Evolutionary conservation across 2,888 invertebrate species (phyloP), one percentile per base, ranked within the genome.

Genomic region (Polydrusus pterygomalis): DNA sequence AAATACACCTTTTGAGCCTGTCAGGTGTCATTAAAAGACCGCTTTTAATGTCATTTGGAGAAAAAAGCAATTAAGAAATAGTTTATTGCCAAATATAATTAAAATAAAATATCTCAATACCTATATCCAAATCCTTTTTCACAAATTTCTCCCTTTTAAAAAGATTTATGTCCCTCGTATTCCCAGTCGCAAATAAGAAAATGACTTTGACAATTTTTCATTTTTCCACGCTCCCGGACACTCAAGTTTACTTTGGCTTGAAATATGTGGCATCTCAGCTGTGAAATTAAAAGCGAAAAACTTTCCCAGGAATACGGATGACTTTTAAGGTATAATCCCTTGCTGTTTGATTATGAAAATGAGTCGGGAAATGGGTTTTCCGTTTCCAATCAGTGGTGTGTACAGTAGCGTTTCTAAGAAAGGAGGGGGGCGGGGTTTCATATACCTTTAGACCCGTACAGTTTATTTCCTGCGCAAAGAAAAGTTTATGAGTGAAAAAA

Each of bases 271-370:
- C 80, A 81, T 80, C 78, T 81, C 81, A 81, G 82, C 83, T 83
- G 84, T 84, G 84, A 84, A 84, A 84, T 84, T 84, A 84, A 84
- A 84, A 80, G 82, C 79, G 82, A 80, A 84, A 84, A 84, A 80
- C 81, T 84, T 81, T 78, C 30, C 17, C 76, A 72, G 78, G 78
- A 78, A 51, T 75, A 17, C 60, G 75, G 69, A 75, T 54, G 67
- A 54, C 68, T 68, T 56, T 68, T 43, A 20, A 38, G 45, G 17
- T 65, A n/a, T n/a, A 65, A 54, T 54, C 67, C 54, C 54, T 47
- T 30, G 20, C 43, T 67, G 73, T 73, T 73, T 73, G 73, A 65
- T 73, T 65, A 73, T 67, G 49, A 45, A 67, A 73, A 73, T 73
- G 73, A 67, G 64, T 20, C 72, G 38, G n/a, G 51, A 54, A 60